Evolutionary conservation across 2,797 vertebrate species (phyloP).

Genomic region (Oophaga sylvatica): DNA sequence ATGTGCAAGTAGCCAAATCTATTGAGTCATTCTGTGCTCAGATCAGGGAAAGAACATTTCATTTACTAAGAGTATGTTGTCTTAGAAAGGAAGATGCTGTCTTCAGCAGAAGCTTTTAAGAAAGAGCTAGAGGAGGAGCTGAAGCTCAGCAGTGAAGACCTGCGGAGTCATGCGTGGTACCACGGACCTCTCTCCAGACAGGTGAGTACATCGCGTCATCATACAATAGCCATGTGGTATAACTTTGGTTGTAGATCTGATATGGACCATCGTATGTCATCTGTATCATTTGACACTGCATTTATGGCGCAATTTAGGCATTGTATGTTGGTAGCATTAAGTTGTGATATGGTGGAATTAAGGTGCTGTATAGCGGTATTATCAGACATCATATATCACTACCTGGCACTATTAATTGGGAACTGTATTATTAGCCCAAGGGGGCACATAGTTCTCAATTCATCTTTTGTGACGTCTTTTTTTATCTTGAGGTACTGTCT

Average conservation of each 20-base stretch:
- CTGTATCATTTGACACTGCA: too few species aligned
- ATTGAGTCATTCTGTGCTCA: neutral
- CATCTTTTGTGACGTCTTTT: too few species aligned
- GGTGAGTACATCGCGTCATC: conserved; percentile 68
- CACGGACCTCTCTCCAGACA: conserved; percentile 79
- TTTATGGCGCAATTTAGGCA: too few species aligned
- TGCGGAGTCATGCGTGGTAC: conserved; percentile 84
- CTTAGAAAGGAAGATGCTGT: conserved; percentile 69
- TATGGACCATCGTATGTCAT: too few species aligned
- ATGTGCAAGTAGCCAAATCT: neutral
- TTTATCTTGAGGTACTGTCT: too few species aligned
- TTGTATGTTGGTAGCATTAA: too few species aligned
- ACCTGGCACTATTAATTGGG: too few species aligned
- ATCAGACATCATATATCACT: too few species aligned
- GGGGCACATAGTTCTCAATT: too few species aligned
- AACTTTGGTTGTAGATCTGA: neutral
- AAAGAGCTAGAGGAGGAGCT: conserved; percentile 86
- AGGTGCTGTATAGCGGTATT: too few species aligned
- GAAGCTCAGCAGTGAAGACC: conserved; percentile 79
- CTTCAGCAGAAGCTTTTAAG: conserved; percentile 66
- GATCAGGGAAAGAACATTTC: neutral
- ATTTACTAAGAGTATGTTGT: neutral
- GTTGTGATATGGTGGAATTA: too few species aligned
- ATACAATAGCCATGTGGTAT: neutral
- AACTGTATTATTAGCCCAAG: too few species aligned